These are phyloP conservation scores for Acronicta alni DNA, from an alignment of 2,888 invertebrate species.

Conservation along the genomic window DNA sequence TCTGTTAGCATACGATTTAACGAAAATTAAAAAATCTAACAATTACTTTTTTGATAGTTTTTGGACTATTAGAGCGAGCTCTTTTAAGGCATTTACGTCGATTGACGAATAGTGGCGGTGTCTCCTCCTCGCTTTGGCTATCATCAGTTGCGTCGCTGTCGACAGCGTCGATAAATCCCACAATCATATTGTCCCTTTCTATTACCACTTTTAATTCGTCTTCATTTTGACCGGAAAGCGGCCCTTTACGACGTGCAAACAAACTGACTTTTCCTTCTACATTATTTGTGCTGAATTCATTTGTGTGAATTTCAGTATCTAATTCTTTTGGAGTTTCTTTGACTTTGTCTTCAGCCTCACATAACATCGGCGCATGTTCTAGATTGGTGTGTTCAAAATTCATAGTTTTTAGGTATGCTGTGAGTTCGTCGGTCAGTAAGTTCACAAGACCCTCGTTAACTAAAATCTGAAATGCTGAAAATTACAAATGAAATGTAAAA, in stretches of 20 bases:
- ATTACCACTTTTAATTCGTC: conserved; percentile 83
- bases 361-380: conserved; percentile 56
- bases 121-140: conserved; percentile 76
- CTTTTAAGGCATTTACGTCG: conserved; percentile 74
- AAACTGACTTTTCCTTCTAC: conserved; percentile 62
- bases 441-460: conserved; percentile 82
- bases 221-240: conserved; percentile 66
- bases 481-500: background rate
- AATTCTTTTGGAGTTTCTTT: conserved; percentile 46
- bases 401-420: conserved; percentile 78
- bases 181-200: conserved; percentile 86
- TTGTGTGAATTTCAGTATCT: conserved; percentile 29
- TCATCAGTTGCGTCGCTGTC: conserved; percentile 81
- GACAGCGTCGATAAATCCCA: conserved; percentile 81
- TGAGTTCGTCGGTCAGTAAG: conserved; percentile 80
- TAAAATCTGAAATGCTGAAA: conserved; percentile 81
- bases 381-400: conserved; percentile 76
- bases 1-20: background rate
- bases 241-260: conserved; percentile 72
- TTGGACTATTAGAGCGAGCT: conserved; percentile 73
- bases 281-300: conserved; percentile 34
- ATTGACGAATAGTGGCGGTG: conserved; percentile 35
- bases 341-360: conserved; percentile 51
- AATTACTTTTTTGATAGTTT: conserved; percentile 72
- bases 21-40: background rate